Base-by-base conservation (phyloP, 2,888 invertebrate genomes). In the Dioctria linearis region DNA sequence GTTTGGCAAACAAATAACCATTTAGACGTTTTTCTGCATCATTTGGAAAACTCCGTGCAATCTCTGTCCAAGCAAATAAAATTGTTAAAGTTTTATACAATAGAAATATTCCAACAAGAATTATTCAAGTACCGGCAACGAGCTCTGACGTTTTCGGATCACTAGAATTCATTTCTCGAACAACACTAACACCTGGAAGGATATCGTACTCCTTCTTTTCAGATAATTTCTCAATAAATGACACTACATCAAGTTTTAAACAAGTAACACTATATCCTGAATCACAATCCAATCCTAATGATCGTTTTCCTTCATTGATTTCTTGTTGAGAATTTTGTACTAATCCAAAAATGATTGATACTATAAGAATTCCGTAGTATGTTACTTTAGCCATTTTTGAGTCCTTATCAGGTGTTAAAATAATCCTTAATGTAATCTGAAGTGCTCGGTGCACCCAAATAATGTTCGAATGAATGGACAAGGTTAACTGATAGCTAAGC, bases 21-120 rank as follows among this genome's bases (percentile, higher is more conserved):
- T 95, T 95, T 75, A 96, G 87, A 49, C 94, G 91, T 73, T 93
- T 94, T 85, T 94, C 94, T 9, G 94, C 93, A 86, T 94, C 94
- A 66, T 93, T 93, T 0, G 95, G 94, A 85, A 94, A 93, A 66
- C 93, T 93, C 82, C 94, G 91, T 0, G 95, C 94, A 3, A 95
- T 88, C 86, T 95, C 95, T 84, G 90, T 80, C 5, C 37, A 11
- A 37, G 3, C 13, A 39, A 42, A 42, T 9, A 76, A 59, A 39
- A 13, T 40, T 40, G 3, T 37, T 42, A 67, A 42, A 63, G 2
- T 25, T n/a, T 25, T 25, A 57, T 25, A 69, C 39, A 42, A 37
- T 5, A 78, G 81, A 76, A 71, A 54, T 80, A 13, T 61, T 3
- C 42, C 57, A 66, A 54, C 39, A 67, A 11, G 73, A 39, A 40